phyloP scores from a whole-genome alignment of 1,140 invertebrate genomes.

The Zaprionus lachaisei region DNA sequence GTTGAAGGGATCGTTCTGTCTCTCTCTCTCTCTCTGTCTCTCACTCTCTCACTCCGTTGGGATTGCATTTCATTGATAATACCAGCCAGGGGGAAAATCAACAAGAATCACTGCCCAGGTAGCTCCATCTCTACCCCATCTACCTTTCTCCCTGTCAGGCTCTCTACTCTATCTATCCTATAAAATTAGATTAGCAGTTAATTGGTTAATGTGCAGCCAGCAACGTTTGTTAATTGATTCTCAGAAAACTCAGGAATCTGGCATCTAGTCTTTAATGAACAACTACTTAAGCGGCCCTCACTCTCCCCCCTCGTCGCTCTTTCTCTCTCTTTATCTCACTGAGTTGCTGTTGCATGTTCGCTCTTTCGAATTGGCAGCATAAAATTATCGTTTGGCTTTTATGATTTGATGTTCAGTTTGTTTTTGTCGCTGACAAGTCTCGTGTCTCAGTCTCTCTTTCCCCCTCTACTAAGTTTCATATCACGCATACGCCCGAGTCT shows the following conservation, averaged over 20 bases:
- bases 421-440: conserved; percentile 38
- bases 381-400: conserved; percentile 62
- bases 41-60: conserved; percentile 28
- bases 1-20: conserved; percentile 66
- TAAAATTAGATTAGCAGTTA: conserved; percentile 83
- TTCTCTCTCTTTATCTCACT: neutral
- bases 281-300: conserved; percentile 60
- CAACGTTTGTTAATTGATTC: conserved; percentile 83
- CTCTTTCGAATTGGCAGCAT: conserved; percentile 63
- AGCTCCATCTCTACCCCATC: conserved; percentile 22
- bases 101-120: conserved; percentile 50
- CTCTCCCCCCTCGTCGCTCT: neutral
- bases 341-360: conserved; percentile 50
- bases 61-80: conserved; percentile 81
- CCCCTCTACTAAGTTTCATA: neutral
- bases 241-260: conserved; percentile 58
- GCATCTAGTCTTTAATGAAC: conserved; percentile 68
- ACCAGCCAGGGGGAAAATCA: conserved; percentile 18
- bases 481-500: conserved; percentile 15
- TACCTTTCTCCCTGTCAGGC: conserved; percentile 13
- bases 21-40: conserved; percentile 2
- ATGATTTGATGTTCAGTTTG: conserved; percentile 32
- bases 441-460: neutral
- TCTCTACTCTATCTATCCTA: conserved; percentile 60
- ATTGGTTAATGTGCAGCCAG: conserved; percentile 82